Conservation (phyloP, 2,888 invertebrate genomes). For the Drosophila niveifrons region DNA sequence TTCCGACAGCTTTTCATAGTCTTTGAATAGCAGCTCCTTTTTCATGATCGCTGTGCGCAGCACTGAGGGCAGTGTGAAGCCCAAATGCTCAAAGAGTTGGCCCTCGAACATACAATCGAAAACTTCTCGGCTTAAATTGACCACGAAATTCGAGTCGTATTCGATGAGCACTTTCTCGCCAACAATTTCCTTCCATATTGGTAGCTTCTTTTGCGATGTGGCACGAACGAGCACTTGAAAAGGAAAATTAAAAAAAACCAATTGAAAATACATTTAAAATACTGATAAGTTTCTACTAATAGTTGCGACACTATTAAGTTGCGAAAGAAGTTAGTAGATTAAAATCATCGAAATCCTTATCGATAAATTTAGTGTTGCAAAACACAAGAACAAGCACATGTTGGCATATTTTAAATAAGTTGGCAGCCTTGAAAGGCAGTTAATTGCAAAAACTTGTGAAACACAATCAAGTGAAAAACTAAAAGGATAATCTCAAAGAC, state of each 20-base stretch:
- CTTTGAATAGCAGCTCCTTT: slow-evolving; percentile 87
- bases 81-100: slow-evolving; percentile 90
- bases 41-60: slow-evolving; percentile 87
- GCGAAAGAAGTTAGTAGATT: no score
- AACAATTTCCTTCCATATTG: slow-evolving; percentile 90
- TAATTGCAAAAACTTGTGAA: no score
- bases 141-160: slow-evolving; percentile 88
- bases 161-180: slow-evolving; percentile 89
- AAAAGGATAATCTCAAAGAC: background rate
- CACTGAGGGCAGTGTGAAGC: slow-evolving; percentile 87
- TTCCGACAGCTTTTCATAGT: slow-evolving; percentile 87
- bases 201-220: slow-evolving; percentile 76
- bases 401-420: no score
- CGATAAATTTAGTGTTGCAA: no score
- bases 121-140: slow-evolving; percentile 88
- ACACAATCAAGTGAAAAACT: no score
- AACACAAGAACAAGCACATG: no score
- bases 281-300: no score
- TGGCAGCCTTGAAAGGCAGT: no score
- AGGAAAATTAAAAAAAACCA: background rate
- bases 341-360: no score
- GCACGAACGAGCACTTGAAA: slow-evolving; percentile 80
- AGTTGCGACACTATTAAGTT: no score
- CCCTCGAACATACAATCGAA: slow-evolving; percentile 90
- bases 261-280: background rate